These are phyloP conservation scores for Formica selysi DNA, from an alignment of 1,140 invertebrate genomes.

Conservation along the genomic window DNA sequence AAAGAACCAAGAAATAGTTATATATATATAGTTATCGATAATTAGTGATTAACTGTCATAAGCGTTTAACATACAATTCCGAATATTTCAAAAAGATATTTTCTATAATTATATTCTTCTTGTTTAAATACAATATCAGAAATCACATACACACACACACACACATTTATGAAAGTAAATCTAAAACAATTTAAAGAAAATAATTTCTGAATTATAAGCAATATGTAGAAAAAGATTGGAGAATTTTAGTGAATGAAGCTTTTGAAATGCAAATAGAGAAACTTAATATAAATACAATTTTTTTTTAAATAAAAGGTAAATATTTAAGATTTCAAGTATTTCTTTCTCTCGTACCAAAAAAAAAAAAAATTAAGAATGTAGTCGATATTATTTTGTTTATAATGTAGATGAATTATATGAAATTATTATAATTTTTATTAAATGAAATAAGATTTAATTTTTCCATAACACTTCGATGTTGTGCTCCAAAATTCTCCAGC, in stretches of 20 bases:
- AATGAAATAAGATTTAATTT: conserved; percentile 30
- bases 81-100: not conserved
- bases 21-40: not conserved
- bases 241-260: not conserved
- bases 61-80: not conserved
- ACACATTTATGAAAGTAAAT: not conserved
- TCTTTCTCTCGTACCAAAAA: not conserved
- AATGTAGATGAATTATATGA: no score
- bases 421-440: not conserved
- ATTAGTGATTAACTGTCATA: not conserved
- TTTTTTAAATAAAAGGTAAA: not conserved
- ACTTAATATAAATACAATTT: not conserved
- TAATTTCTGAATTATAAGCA: not conserved
- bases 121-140: not conserved
- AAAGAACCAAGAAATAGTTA: not conserved
- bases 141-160: not conserved
- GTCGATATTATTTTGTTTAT: no score
- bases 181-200: conserved; percentile 1
- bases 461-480: not conserved
- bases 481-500: conserved; percentile 5
- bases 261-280: not conserved
- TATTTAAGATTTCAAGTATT: not conserved
- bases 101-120: not conserved
- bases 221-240: not conserved
- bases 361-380: not conserved